A percentile compares a stretch with the other conserved stretches of the same genome.
phyloP scores from a whole-genome alignment of 2,797 vertebrate species.

The Gadopsis marmoratus region DNA sequence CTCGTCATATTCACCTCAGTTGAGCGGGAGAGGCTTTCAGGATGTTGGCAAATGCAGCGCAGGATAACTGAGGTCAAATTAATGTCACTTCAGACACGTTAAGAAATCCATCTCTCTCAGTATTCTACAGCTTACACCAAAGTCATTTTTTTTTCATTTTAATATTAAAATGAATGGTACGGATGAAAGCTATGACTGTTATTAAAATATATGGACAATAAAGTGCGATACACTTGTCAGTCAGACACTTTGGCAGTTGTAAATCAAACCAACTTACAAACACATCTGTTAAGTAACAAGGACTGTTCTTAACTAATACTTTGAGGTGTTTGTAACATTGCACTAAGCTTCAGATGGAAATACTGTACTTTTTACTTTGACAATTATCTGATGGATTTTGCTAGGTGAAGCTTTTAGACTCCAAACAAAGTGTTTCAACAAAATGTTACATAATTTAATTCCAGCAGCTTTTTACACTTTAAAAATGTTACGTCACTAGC shows the following conservation, averaged over 20 bases:
- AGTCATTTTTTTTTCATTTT: neutral
- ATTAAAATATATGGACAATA: neutral
- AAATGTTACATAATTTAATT: neutral
- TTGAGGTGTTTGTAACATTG: neutral
- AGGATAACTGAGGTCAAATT: conserved; percentile 5
- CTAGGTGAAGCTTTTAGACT: neutral
- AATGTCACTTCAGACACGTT: conserved; percentile 12
- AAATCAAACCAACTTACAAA: neutral
- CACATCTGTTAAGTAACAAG: neutral
- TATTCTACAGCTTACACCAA: neutral
- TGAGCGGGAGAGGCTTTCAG: conserved; percentile 26
- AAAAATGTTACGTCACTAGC: neutral
- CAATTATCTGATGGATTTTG: neutral
- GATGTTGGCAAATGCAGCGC: conserved; percentile 24
- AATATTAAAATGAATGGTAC: conserved; percentile 8
- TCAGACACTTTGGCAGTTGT: neutral
- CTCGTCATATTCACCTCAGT: conserved; percentile 16
- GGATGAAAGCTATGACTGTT: neutral
- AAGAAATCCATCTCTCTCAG: conserved; percentile 6
- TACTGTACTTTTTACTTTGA: neutral
- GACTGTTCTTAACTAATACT: neutral
- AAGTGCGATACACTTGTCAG: neutral
- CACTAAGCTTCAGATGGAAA: neutral
- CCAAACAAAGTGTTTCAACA: neutral
- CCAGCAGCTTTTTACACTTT: neutral